Evolutionary conservation across 2,888 invertebrate genomes (phyloP).

Genomic region (Drosophila kuntzei): DNA sequence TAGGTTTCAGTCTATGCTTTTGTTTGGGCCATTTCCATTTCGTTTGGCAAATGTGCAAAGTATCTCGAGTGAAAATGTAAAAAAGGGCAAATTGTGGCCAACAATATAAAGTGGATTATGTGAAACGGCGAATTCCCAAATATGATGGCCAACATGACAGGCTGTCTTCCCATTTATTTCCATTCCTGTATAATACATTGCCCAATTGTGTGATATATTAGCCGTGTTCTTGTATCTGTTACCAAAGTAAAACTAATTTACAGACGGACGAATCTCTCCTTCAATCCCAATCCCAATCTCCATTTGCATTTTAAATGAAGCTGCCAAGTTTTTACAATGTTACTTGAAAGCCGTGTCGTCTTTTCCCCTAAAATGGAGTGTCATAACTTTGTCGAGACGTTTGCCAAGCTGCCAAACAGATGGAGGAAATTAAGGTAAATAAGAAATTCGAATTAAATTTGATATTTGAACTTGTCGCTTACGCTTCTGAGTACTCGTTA

Average conservation of each 20-base stretch:
- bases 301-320: constrained; percentile 80
- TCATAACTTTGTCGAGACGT: constrained; percentile 38
- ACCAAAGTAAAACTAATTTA: constrained; percentile 68
- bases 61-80: constrained; percentile 35
- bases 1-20: constrained; percentile 13
- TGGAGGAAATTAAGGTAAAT: constrained; percentile 13
- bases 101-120: constrained; percentile 71
- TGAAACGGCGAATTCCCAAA: constrained; percentile 34
- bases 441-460: constrained; percentile 35
- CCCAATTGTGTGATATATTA: constrained; percentile 63
- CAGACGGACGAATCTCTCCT: constrained; percentile 17
- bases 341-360: constrained; percentile 43
- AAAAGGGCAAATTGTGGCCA: constrained; percentile 47
- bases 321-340: constrained; percentile 67
- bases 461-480: constrained; percentile 16
- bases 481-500: constrained; percentile 4
- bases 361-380: constrained; percentile 25
- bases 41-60: constrained; percentile 47
- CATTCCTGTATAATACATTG: constrained; percentile 49
- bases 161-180: not conserved
- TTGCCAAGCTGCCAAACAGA: constrained; percentile 33
- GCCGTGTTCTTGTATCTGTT: constrained; percentile 45
- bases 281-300: constrained; percentile 12
- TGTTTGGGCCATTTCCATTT: constrained; percentile 47
- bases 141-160: constrained; percentile 52